Evolutionary conservation across 2,113 vertebrate species (phyloP).

Genomic region (Malaclemys terrapin): DNA sequence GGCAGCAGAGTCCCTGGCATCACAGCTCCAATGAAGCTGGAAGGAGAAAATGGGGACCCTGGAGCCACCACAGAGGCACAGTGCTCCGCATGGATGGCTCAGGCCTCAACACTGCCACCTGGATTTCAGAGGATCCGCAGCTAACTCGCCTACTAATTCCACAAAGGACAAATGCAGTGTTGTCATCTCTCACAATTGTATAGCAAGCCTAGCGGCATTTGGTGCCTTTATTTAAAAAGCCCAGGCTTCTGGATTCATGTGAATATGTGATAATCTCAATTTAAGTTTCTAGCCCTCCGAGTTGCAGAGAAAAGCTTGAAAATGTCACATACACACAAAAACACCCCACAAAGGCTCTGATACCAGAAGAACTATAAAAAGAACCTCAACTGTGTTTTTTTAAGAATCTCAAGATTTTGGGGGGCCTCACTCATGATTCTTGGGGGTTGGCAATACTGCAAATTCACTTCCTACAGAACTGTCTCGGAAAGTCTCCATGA

Average conservation of each 20-base stretch:
- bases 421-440: not conserved
- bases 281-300: not conserved
- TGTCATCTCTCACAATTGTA: not conserved
- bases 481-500: not conserved
- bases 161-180: not conserved
- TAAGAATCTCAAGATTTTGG: not conserved
- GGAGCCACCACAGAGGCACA: not conserved
- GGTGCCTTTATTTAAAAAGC: not conserved
- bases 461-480: not conserved
- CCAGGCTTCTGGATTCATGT: not conserved
- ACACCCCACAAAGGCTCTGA: not conserved
- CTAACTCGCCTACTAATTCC: not conserved
- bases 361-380: not conserved
- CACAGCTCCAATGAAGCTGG: fast-evolving
- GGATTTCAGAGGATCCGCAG: not conserved
- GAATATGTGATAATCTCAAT: not conserved
- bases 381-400: not conserved
- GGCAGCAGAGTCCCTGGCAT: not conserved
- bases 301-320: not conserved
- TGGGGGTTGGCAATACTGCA: not conserved
- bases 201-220: not conserved
- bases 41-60: not conserved
- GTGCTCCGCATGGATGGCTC: not conserved
- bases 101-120: not conserved
- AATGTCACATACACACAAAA: not conserved